Conservation (phyloP, 2,888 invertebrate species). For the Pteria penguin region DNA sequence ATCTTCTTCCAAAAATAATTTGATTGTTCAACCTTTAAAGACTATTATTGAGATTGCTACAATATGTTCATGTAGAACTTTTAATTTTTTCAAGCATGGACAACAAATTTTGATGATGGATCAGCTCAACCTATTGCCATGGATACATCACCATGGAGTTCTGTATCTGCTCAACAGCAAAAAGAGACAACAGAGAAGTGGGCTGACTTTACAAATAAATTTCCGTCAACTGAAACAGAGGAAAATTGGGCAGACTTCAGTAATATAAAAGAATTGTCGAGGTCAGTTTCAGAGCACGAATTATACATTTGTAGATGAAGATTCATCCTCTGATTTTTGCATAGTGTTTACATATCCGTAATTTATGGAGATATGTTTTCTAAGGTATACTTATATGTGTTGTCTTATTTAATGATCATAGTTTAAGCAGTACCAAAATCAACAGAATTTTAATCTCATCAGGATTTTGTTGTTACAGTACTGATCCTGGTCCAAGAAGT, state of each 20-base stretch:
- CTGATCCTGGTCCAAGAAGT: constrained; percentile 64
- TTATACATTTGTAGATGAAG: not conserved
- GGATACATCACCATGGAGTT: constrained; percentile 80
- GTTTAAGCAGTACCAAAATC: too few relatives aligned
- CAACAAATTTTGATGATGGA: constrained; percentile 72
- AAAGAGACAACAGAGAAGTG: constrained; percentile 73
- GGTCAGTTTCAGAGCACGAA: constrained; percentile 42
- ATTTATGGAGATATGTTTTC: too few relatives aligned
- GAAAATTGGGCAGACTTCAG: constrained; percentile 64
- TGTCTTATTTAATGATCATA: too few relatives aligned
- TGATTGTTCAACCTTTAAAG: too few relatives aligned
- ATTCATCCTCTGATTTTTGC: too few relatives aligned
- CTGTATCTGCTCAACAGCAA: constrained; percentile 29
- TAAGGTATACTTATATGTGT: too few relatives aligned
- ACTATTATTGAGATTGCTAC: too few relatives aligned
- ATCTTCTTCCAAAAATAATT: too few relatives aligned
- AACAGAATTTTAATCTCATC: too few relatives aligned
- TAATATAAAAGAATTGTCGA: constrained; percentile 55
- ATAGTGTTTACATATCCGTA: too few relatives aligned
- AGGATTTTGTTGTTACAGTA: constrained; percentile 42
- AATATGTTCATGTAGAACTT: too few relatives aligned
- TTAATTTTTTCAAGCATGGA: constrained; percentile 58
- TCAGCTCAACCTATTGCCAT: constrained; percentile 75
- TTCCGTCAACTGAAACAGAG: constrained; percentile 32
- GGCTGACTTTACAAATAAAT: constrained; percentile 72